These are phyloP conservation scores for Columba livia DNA, from an alignment of 2,113 vertebrate species.

Conservation along the genomic window DNA sequence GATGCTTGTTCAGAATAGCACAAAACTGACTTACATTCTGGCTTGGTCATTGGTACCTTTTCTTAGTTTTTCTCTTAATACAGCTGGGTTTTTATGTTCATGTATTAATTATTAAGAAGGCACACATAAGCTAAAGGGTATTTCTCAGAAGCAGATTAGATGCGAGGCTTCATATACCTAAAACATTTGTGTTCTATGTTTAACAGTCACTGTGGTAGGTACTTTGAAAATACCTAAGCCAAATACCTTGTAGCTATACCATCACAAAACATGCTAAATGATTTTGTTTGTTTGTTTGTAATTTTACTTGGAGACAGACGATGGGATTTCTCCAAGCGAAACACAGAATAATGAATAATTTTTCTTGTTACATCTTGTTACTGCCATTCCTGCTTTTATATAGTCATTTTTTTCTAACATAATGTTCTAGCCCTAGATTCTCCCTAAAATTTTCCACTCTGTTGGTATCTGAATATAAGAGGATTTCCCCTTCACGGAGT, in stretches of 20 bases:
- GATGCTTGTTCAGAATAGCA: not conserved
- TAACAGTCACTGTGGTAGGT: not conserved
- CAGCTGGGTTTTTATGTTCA: not conserved
- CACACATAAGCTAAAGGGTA: not conserved
- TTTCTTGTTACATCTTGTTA: not conserved
- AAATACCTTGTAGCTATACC: not conserved
- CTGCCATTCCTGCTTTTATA: not conserved
- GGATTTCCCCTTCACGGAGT: conserved; percentile 26
- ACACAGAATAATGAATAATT: not conserved
- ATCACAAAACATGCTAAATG: not conserved
- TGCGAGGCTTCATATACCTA: not conserved
- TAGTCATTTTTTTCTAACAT: not conserved
- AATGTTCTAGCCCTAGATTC: not conserved
- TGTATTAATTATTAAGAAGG: not conserved
- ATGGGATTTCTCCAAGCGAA: not conserved
- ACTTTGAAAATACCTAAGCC: not conserved
- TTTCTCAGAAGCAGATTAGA: not conserved
- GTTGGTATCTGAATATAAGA: not conserved
- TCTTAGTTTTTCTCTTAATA: not conserved
- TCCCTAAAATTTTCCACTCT: conserved; percentile 21
- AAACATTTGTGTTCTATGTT: not conserved
- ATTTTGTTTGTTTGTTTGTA: not conserved
- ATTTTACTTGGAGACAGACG: not conserved
- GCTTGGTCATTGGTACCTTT: not conserved
- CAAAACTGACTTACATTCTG: not conserved